Evolutionary conservation across 2,888 invertebrate species (phyloP), one percentile per base, ranked within the genome.

Genomic region (Iselma pallidipennis): DNA sequence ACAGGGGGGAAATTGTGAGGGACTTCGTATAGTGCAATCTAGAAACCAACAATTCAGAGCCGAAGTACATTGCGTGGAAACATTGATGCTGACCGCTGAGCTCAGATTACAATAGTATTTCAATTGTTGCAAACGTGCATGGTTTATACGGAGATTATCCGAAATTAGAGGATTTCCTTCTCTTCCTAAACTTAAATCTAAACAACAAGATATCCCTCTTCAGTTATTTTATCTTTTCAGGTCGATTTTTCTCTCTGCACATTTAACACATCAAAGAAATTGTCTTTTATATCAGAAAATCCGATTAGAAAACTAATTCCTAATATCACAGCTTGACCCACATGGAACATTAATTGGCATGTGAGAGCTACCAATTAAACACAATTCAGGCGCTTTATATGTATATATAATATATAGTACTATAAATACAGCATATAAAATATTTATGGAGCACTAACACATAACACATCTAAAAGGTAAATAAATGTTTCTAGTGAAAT

Each of bases 11-110:
- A 73, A 71, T 70, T 73, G 65, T 67, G n/a, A 70, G 68, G 72
- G 68, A 71, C 72, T 73, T 71, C 72, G 45, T 45, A 21, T 45
- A 69, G 69, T 74, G 75, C 75, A 77, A 76, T 76, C 76, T 75
- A 75, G 74, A 72, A 75, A 75, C 75, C 76, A 75, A 75, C 76
- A 77, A 77, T 77, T 77, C 71, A 74, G 75, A 73, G 73, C 75
- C 75, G 73, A 73, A 78, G 74, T 81, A 80, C 76, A 81, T 81
- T 76, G 80, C 77, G 74, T 75, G 76, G 76, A 81, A 81, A 80
- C 80, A 79, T 79, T 79, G 78, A 80, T 79, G 81, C 76, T 80
- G 80, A 80, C 80, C 80, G 78, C 78, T 74, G 74, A 77, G 76
- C 76, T 76, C 71, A 79, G 79, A 80, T 79, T 79, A 78, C 77